Conservation (phyloP, 35 echinoderm and acorn worm species). For the Acanthaster planci region DNA sequence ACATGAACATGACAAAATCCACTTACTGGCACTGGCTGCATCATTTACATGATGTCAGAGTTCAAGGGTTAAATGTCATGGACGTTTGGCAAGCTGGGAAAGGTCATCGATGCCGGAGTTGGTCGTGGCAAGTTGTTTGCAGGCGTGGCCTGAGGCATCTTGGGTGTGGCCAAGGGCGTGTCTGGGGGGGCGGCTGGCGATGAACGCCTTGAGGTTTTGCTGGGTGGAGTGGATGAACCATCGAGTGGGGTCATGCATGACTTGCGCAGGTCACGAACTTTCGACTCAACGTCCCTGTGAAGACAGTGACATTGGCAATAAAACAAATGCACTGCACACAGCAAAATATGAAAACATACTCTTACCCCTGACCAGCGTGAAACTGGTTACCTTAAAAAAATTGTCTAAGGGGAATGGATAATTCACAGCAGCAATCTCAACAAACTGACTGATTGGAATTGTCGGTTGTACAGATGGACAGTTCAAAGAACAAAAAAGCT, state of each 20-base stretch:
- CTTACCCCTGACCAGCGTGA: no score
- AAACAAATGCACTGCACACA: no score
- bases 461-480: no score
- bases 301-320: not conserved
- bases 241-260: constrained; percentile 17
- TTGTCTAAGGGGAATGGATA: no score
- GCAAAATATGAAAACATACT: no score
- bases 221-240: constrained; percentile 5
- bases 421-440: no score
- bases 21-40: no score
- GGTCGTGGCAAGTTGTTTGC: constrained; percentile 6
- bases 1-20: no score
- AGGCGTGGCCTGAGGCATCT: not conserved
- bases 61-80: constrained; percentile 18
- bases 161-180: not conserved
- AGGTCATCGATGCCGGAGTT: constrained; percentile 31
- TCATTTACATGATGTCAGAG: no score
- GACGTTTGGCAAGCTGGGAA: constrained; percentile 17
- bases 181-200: not conserved
- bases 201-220: not conserved
- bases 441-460: no score
- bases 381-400: no score
- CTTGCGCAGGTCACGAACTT: constrained; percentile 44
- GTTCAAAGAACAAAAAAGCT: no score
- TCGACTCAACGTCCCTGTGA: constrained; percentile 35